Percentiles rank a stretch among this genome's conserved stretches.
Evolutionary conservation across 1,140 invertebrate genomes (phyloP).

Genomic region (Scaptomyza hsui): DNA sequence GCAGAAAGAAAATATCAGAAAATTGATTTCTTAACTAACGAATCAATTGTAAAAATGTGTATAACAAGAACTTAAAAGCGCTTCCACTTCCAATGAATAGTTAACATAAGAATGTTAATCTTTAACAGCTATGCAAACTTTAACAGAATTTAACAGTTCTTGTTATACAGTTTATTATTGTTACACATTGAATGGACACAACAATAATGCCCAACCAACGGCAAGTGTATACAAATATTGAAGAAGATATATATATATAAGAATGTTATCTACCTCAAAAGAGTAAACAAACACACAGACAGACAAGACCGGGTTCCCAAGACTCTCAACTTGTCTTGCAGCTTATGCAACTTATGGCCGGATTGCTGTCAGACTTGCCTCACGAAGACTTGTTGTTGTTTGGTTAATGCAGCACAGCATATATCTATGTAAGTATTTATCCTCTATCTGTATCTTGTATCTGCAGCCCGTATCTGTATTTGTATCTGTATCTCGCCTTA

Average conservation of each 20-base stretch:
- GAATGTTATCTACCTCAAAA: constrained; percentile 54
- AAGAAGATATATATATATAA: constrained; percentile 18
- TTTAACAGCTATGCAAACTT: too few species aligned
- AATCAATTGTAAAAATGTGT: too few species aligned
- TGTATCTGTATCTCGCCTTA: constrained; percentile 37
- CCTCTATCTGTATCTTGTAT: constrained; percentile 26
- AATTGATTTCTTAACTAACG: too few species aligned
- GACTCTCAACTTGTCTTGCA: constrained; percentile 11
- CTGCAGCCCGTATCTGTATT: constrained; percentile 1
- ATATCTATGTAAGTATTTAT: constrained; percentile 54
- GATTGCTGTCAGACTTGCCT: constrained; percentile 12
- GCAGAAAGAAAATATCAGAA: background rate
- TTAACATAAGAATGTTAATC: too few species aligned
- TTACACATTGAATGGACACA: too few species aligned
- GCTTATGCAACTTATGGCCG: constrained; percentile 42
- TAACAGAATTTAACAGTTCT: too few species aligned
- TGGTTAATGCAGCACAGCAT: constrained; percentile 19
- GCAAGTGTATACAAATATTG: too few species aligned
- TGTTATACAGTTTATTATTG: too few species aligned
- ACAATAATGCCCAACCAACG: too few species aligned
- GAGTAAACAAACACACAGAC: constrained; percentile 22
- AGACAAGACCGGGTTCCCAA: constrained; percentile 23
- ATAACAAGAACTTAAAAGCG: too few species aligned
- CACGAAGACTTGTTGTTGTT: constrained; percentile 17
- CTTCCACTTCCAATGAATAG: too few species aligned